Evolutionary conservation across 2,113 vertebrate genomes (phyloP).

Genomic region (Macquaria ambigua): DNA sequence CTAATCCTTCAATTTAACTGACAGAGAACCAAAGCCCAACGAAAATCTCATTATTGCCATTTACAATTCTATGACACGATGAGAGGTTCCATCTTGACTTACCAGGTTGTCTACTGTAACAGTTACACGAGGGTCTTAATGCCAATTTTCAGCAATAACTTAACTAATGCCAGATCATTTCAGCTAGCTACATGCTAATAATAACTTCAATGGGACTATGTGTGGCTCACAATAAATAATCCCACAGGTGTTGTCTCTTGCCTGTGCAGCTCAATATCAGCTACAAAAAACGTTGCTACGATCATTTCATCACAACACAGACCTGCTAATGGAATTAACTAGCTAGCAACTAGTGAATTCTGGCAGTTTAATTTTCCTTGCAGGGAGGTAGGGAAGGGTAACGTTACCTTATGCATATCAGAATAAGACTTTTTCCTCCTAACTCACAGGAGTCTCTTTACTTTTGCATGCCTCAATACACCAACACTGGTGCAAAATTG

Average conservation of each 20-base stretch:
- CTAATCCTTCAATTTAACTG: not conserved
- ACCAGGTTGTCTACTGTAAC: not conserved
- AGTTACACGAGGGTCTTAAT: not conserved
- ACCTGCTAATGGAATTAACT: not conserved
- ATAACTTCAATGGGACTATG: not conserved
- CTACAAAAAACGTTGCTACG: not conserved
- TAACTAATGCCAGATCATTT: not conserved
- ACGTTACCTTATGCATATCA: not conserved
- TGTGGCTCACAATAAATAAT: not conserved
- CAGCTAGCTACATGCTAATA: constrained; percentile 21
- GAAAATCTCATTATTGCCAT: not conserved
- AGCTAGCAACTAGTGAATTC: not conserved
- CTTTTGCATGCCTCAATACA: not conserved
- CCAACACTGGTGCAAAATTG: no score
- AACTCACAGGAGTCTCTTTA: not conserved
- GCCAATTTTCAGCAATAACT: not conserved
- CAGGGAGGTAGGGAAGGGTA: not conserved
- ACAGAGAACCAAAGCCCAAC: not conserved
- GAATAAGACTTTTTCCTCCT: not conserved
- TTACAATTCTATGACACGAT: not conserved
- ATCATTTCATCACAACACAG: not conserved
- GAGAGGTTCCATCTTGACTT: not conserved
- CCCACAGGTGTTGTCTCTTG: not conserved
- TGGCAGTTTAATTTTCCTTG: not conserved
- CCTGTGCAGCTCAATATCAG: not conserved